A percentile compares a stretch with the other conserved stretches of the same genome.
Evolutionary conservation across 2,888 invertebrate species (phyloP).

Genomic region (Stomorhina lunata): DNA sequence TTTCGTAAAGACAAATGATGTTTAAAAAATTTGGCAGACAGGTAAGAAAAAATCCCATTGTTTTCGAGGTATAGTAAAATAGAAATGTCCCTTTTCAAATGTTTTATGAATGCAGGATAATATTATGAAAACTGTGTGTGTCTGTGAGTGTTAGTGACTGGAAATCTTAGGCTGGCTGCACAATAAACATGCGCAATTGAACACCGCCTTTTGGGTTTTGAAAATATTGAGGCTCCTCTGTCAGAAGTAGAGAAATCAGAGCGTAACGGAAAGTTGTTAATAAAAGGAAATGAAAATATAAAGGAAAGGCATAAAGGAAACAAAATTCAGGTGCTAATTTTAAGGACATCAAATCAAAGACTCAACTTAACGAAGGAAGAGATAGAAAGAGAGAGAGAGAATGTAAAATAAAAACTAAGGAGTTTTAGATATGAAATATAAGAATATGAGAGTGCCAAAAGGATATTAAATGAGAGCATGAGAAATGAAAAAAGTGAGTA

Average conservation of each 20-base stretch:
- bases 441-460: background rate
- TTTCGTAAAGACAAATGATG: slow-evolving; percentile 44
- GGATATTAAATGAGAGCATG: background rate
- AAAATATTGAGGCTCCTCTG: slow-evolving; percentile 18
- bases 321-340: slow-evolving; percentile 54
- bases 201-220: slow-evolving; percentile 45
- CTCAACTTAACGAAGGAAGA: slow-evolving; percentile 60
- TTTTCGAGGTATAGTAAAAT: slow-evolving; percentile 30
- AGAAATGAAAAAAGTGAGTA: background rate
- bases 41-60: slow-evolving; percentile 56
- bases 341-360: background rate
- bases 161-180: slow-evolving; percentile 49
- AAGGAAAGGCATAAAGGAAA: background rate
- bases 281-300: slow-evolving; percentile 14
- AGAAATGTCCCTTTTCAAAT: slow-evolving; percentile 23
- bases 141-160: slow-evolving; percentile 16
- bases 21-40: slow-evolving; percentile 11
- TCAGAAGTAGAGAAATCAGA: slow-evolving; percentile 60
- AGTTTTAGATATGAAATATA: background rate
- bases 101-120: slow-evolving; percentile 28
- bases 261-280: slow-evolving; percentile 48
- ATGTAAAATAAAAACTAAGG: no score
- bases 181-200: slow-evolving; percentile 55
- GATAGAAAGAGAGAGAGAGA: no score
- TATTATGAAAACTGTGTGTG: background rate